These are phyloP conservation scores for Vidua chalybeata DNA, from an alignment of 2,113 vertebrate species.

Conservation along the genomic window DNA sequence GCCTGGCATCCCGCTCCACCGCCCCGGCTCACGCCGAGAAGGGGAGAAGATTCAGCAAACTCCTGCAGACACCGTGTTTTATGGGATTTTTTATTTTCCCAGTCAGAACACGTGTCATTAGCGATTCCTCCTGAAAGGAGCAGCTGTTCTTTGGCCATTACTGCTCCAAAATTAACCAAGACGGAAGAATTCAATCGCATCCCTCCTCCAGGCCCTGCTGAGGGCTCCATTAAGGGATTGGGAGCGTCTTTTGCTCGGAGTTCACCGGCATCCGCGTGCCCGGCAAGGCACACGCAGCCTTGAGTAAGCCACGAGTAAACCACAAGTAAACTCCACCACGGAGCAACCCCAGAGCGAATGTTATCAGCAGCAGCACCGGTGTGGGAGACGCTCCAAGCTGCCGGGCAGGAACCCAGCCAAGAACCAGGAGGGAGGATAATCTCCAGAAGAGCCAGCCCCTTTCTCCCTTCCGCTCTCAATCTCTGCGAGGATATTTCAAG, in stretches of 20 bases:
- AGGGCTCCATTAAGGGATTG: background rate
- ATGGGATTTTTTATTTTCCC: background rate
- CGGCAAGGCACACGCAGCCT: background rate
- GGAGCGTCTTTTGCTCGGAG: background rate
- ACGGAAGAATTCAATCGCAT: background rate
- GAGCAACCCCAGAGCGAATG: background rate
- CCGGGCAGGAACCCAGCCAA: background rate
- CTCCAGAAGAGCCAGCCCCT: conserved; percentile 20
- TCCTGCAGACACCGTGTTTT: background rate
- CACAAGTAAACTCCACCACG: background rate
- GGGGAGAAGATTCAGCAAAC: background rate
- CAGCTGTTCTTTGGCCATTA: conserved; percentile 44
- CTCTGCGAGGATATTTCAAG: conserved; percentile 40
- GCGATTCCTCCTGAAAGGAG: background rate
- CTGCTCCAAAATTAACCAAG: conserved; percentile 22
- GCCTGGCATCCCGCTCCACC: background rate
- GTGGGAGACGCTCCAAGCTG: background rate
- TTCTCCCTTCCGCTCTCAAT: conserved; percentile 25
- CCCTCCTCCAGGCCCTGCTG: background rate
- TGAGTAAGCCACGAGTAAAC: background rate
- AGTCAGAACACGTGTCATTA: background rate
- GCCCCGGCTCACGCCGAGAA: background rate
- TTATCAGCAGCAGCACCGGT: background rate
- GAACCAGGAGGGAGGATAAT: conserved; percentile 41
- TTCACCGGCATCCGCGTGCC: background rate